Evolutionary conservation across 2,113 vertebrate species (phyloP).

Genomic region (Cavia aperea): DNA sequence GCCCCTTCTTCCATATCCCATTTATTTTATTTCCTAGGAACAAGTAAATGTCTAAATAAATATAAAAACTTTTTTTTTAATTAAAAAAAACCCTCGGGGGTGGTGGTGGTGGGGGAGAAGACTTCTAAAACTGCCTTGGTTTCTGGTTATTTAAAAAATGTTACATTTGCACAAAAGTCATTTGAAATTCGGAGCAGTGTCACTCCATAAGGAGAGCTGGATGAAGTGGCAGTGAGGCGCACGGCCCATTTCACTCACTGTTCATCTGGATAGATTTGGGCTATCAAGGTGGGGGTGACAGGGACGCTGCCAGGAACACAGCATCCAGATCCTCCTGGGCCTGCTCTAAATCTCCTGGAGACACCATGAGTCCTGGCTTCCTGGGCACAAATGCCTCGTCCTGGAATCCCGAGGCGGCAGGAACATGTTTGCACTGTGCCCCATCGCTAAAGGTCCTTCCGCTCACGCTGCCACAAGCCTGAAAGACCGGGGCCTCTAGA

Average conservation of each 20-base stretch:
- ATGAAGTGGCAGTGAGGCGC: not conserved
- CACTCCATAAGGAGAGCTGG: not conserved
- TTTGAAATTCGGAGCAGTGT: not conserved
- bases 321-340: not conserved
- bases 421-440: not conserved
- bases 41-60: not conserved
- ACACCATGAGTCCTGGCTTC: fast-evolving
- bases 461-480: not conserved
- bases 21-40: not conserved
- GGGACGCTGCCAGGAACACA: not conserved
- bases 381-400: not conserved
- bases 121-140: slow-evolving; percentile 2
- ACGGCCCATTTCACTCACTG: not conserved
- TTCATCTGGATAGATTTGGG: not conserved
- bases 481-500: not conserved
- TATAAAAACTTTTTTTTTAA: not conserved
- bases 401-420: not conserved
- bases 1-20: not conserved
- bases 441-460: not conserved
- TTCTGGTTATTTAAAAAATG: not conserved
- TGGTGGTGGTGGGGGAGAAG: not conserved
- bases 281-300: not conserved
- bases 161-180: not conserved
- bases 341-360: not conserved
- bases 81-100: not conserved